Evolutionary conservation across 2,797 vertebrate genomes (phyloP).

Genomic region (Danio aesculapii): DNA sequence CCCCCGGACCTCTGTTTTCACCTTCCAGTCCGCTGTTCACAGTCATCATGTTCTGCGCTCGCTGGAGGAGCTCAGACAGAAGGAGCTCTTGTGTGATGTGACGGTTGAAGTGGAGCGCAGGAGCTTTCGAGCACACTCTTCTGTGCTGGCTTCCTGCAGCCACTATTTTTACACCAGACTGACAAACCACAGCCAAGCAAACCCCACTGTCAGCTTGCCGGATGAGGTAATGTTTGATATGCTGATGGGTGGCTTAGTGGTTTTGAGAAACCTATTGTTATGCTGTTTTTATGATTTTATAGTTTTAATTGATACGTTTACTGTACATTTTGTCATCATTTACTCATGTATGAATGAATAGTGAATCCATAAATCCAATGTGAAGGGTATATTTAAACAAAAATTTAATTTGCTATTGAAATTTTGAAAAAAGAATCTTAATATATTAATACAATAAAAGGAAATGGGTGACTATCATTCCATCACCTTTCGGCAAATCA

Average conservation of each 20-base stretch:
- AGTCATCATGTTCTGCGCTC: slow-evolving; percentile 86
- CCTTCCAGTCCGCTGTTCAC: slow-evolving; percentile 94
- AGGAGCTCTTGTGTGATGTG: slow-evolving; percentile 90
- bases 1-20: slow-evolving; percentile 86
- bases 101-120: slow-evolving; percentile 87
- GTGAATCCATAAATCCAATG: not conserved
- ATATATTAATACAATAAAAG: no score
- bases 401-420: not conserved
- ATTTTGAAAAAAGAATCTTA: no score
- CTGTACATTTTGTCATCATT: not conserved
- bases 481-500: no score
- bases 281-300: not conserved
- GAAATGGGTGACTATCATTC: no score
- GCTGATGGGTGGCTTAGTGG: not conserved
- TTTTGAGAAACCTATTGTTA: not conserved
- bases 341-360: not conserved
- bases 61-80: slow-evolving; percentile 90
- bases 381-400: not conserved
- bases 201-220: slow-evolving; percentile 87
- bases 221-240: slow-evolving; percentile 85
- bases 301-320: not conserved
- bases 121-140: slow-evolving; percentile 89
- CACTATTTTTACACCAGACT: slow-evolving; percentile 88
- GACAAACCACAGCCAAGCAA: slow-evolving; percentile 74
- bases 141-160: slow-evolving; percentile 93